These are phyloP conservation scores for Sceloporus tristichus DNA, from an alignment of 2,113 vertebrate genomes.

Conservation along the genomic window DNA sequence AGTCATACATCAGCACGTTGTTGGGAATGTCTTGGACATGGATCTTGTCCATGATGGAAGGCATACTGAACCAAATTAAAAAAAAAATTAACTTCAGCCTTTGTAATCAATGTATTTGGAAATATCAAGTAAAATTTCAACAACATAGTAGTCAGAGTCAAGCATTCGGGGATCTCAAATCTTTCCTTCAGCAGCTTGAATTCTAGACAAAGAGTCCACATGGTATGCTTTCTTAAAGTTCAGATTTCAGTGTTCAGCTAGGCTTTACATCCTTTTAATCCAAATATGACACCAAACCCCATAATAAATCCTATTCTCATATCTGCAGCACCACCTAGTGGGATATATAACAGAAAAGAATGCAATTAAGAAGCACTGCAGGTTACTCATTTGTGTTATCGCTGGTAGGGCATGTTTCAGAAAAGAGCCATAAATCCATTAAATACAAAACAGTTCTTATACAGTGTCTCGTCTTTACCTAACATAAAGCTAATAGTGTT, in stretches of 20 bases:
- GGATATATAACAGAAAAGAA: neutral
- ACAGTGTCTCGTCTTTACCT: neutral
- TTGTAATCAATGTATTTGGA: neutral
- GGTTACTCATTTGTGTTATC: neutral
- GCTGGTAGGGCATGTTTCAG: neutral
- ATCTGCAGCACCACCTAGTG: constrained; percentile 48
- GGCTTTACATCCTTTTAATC: neutral
- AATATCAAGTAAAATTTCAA: neutral
- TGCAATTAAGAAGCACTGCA: neutral
- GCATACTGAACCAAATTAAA: neutral
- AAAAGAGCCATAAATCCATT: neutral
- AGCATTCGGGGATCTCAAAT: neutral
- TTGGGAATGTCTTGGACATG: neutral
- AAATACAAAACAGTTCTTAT: neutral
- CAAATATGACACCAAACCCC: neutral
- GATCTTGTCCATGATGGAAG: neutral
- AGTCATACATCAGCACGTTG: neutral
- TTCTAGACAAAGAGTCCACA: neutral
- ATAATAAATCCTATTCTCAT: neutral
- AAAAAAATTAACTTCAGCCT: neutral
- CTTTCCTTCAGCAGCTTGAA: neutral
- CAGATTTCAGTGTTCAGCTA: neutral
- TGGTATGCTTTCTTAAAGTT: neutral
- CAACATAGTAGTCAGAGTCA: no score
- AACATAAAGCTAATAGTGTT: constrained; percentile 9